Base-by-base conservation (phyloP, 2,113 vertebrate species). In the Thalassarche chlororhynchos region DNA sequence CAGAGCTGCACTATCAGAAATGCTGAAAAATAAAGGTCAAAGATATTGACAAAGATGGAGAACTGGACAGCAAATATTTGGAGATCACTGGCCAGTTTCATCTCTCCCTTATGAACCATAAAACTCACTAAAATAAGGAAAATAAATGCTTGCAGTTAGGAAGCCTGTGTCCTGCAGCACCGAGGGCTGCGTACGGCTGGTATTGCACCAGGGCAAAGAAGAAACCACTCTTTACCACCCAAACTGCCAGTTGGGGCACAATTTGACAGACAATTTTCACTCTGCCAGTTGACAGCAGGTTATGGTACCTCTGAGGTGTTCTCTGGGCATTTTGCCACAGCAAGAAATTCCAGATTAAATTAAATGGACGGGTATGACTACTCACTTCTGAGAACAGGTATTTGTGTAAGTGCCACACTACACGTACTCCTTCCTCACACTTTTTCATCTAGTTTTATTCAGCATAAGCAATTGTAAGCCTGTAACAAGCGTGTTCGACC, bases 151-250 rank as follows among this genome's bases (percentile, higher is more conserved):
- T 28, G 24, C 32, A 29, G 29, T 90, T 31, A 57, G 76, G 1
- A 8, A 87, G 55, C 12, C 34, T 4, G 19, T 23, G n/a, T 29
- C 38, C 72, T 38, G 36, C 42, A 60, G 83, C 79, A 51, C 44
- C 0, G 0, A 44, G 68, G 47, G 71, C 87, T 55, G 55, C 0
- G 0, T 25, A 42, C 20, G 49, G 74, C 64, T 51, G 44, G 24
- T 10, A 12, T 5, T 24, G 64, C 66, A 77, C 18, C 18, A 62
- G 34, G 46, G 32, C 75, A 83, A n/a, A 90, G 60, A 17, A 75
- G 26, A 18, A 78, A 36, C 6, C 18, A 19, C 34, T 26, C 38
- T 25, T 3, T 13, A 17, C 61, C 36, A 47, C 65, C 36, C 49
- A 60, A 40, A 51, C 64, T 0, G 25, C 36, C 34, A 46, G 1